Evolutionary conservation across 1,140 invertebrate genomes (phyloP).

Genomic region (Octopus sinensis): DNA sequence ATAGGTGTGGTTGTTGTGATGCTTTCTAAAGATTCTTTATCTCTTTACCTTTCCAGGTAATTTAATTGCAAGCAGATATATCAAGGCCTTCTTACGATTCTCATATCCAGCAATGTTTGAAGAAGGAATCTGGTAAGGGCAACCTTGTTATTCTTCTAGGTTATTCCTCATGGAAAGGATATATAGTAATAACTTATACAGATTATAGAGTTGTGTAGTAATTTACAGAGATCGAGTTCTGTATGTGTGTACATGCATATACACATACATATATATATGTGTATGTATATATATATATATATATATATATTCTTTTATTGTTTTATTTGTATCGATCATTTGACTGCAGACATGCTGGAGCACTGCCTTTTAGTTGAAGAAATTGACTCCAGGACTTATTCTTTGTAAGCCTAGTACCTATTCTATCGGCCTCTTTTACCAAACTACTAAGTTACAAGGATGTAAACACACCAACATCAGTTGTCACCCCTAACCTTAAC

Average conservation of each 20-base stretch:
- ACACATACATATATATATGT: background rate
- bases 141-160: background rate
- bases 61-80: slow-evolving; percentile 62
- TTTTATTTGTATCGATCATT: too few relatives aligned
- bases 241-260: background rate
- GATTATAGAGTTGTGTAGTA: background rate
- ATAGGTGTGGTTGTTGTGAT: background rate
- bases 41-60: slow-evolving; percentile 42
- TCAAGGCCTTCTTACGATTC: slow-evolving; percentile 64
- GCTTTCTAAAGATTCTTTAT: background rate
- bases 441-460: too few relatives aligned
- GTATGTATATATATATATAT: background rate
- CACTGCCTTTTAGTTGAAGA: too few relatives aligned
- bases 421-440: too few relatives aligned
- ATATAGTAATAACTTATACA: background rate
- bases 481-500: too few relatives aligned
- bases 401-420: too few relatives aligned
- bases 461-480: too few relatives aligned
- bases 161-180: background rate
- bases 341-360: too few relatives aligned
- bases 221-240: background rate
- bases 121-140: slow-evolving; percentile 64
- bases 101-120: slow-evolving; percentile 72
- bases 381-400: too few relatives aligned
- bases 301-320: too few relatives aligned